A percentile compares a stretch with the other conserved stretches of the same genome.
These are phyloP conservation scores for Podocnemis expansa DNA, from an alignment of 2,113 vertebrate species.

Conservation along the genomic window DNA sequence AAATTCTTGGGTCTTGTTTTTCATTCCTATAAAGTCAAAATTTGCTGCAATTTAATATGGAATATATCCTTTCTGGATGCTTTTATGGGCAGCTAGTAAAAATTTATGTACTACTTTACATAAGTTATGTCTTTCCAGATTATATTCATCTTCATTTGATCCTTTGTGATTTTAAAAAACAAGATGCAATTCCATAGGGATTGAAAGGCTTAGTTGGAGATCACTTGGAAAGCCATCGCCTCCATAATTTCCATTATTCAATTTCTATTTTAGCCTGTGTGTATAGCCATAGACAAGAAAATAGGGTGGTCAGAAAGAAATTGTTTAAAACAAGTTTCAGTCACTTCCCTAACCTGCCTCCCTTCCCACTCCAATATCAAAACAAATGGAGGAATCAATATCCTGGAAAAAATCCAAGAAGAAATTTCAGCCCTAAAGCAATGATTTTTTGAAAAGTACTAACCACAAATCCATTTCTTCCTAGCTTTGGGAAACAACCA, in stretches of 20 bases:
- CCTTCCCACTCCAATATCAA: neutral
- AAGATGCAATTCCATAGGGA: neutral
- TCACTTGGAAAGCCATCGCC: neutral
- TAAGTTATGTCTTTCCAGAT: conserved; percentile 48
- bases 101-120: conserved; percentile 46
- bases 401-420: neutral
- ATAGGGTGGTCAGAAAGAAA: neutral
- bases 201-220: neutral
- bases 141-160: neutral
- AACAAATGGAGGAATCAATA: neutral
- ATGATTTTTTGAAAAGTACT: neutral
- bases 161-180: conserved; percentile 21
- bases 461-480: neutral
- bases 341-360: neutral
- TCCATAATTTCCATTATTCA: conserved; percentile 32
- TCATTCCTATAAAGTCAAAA: conserved; percentile 55
- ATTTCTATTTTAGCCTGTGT: neutral
- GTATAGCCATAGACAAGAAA: neutral
- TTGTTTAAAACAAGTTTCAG: neutral
- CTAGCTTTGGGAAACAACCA: neutral
- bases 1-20: conserved; percentile 47
- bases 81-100: conserved; percentile 59
- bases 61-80: conserved; percentile 44
- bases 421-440: neutral
- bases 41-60: conserved; percentile 51